Evolutionary conservation across 1,140 invertebrate species (phyloP), one percentile per base, ranked within the genome.

Genomic region (Psilanteris sp.): DNA sequence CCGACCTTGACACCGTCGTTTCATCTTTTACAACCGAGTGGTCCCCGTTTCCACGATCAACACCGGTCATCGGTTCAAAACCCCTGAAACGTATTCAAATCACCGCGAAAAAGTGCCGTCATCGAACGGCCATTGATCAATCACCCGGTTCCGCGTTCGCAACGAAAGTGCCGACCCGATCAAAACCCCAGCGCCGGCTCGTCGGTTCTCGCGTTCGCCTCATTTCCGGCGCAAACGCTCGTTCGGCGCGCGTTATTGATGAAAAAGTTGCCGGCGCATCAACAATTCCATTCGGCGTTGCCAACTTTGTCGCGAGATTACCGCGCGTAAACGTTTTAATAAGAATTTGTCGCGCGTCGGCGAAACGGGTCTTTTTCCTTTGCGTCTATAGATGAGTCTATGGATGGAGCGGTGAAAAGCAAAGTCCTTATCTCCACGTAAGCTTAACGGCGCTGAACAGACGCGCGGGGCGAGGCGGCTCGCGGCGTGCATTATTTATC

Each of bases 401-500:
- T 73, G 71, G 62, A 78, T 72, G 68, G 59, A 76, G 76, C 37
- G 54, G 41, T 73, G 73, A 75, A 78, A 70, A 79, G 77, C 73
- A 72, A 73, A 78, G 70, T 73, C 61, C 67, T 71, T 77, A 72
- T 75, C 71, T 80, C 82, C 83, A 81, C 83, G 81, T 82, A 82
- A 80, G 81, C 79, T 72, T 76, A 80, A 75, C 68, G 66, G 76
- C 70, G 70, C 18, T 72, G 70, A 68, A 74, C 57, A 24, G 34
- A 24, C 36, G 29, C n/a, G 10, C 52, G 59, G 41, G 14, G 57
- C 15, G 64, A 61, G 77, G 66, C 32, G 43, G 20, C 24, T 31
- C 54, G 48, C 44, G 37, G 18, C 34, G 55, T 87, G 81, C 84
- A 88, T 88, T 88, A 88, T 88, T 88, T 83, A 88, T 81, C 68